These are phyloP conservation scores for Narcine bancroftii DNA, from an alignment of 2,113 vertebrate genomes.

Conservation along the genomic window DNA sequence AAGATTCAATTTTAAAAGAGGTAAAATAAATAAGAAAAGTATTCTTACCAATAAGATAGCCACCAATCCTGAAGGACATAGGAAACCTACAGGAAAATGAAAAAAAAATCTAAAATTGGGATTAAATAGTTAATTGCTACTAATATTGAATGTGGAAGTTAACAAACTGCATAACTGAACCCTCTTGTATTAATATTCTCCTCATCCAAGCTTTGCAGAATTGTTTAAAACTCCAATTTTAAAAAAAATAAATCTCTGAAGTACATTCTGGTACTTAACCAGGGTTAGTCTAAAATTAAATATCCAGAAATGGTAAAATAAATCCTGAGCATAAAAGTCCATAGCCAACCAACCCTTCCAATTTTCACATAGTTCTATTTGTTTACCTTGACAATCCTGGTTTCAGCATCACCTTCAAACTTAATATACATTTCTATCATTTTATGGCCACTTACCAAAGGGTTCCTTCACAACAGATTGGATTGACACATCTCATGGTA, in stretches of 20 bases:
- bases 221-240: background rate
- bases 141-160: background rate
- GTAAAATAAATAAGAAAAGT: background rate
- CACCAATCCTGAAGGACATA: constrained; percentile 91
- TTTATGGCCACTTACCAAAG: too few species aligned
- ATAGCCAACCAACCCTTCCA: too few species aligned
- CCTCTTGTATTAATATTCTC: background rate
- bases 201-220: background rate
- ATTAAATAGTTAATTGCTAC: background rate
- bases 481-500: too few species aligned
- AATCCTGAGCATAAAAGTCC: too few species aligned
- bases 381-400: too few species aligned
- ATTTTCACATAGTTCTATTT: too few species aligned
- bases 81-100: constrained; percentile 54
- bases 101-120: background rate
- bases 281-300: too few species aligned
- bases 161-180: background rate
- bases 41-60: constrained; percentile 84
- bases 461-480: too few species aligned
- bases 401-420: too few species aligned
- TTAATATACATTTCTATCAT: too few species aligned
- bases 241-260: background rate
- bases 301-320: too few species aligned
- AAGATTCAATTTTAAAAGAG: background rate
- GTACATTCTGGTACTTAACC: background rate